phyloP scores from a whole-genome alignment of 2,113 vertebrate species.

The Pontoporia blainvillei region DNA sequence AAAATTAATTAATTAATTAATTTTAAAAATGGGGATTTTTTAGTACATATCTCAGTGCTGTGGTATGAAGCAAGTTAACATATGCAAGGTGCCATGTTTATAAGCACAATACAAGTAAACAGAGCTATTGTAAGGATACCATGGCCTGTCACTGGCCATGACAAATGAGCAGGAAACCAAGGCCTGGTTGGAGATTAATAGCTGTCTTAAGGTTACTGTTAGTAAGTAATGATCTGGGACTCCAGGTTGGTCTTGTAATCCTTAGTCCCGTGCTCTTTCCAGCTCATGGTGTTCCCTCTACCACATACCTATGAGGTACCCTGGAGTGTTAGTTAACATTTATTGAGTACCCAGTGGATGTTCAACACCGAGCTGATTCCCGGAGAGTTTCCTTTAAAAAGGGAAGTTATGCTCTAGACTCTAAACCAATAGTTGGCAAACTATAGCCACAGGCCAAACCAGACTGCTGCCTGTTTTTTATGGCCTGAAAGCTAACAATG shows the following conservation, averaged over 20 bases:
- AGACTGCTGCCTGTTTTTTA: neutral
- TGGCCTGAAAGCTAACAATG: neutral
- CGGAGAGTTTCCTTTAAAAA: neutral
- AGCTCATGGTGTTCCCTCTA: neutral
- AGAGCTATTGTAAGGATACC: neutral
- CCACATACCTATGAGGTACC: neutral
- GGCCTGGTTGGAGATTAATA: constrained; percentile 50
- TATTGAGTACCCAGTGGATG: neutral
- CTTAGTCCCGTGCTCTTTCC: neutral
- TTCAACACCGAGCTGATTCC: neutral
- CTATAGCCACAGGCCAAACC: neutral
- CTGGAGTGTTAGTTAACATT: neutral
- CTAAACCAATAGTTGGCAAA: neutral
- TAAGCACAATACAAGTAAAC: constrained; percentile 5
- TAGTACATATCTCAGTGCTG: neutral
- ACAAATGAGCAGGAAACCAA: constrained; percentile 35
- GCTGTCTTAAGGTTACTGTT: constrained; percentile 31
- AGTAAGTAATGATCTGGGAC: constrained; percentile 45
- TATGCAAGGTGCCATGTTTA: neutral
- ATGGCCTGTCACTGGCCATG: neutral
- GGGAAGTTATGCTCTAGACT: neutral
- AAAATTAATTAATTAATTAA: too few relatives aligned
- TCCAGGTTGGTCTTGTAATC: constrained; percentile 19
- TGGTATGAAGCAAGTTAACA: neutral
- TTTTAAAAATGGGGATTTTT: neutral